These are phyloP conservation scores for Sabellastarte sp. DNA, from an alignment of 2,888 invertebrate genomes.

Conservation along the genomic window DNA sequence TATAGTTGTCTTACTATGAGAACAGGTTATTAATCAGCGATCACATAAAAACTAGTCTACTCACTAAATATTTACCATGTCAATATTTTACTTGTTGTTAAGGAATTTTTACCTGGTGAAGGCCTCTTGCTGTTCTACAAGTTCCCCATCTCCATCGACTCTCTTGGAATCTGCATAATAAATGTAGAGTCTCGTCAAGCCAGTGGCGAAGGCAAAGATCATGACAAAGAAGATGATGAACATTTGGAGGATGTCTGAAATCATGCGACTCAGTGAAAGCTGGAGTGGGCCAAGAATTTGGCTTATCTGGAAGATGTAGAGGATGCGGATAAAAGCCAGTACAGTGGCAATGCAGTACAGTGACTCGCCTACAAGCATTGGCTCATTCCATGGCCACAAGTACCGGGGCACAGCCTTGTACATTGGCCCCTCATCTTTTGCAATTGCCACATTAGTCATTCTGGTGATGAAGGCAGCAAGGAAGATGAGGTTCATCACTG, in stretches of 20 bases:
- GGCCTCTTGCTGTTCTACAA: neutral
- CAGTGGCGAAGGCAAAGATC: slow-evolving; percentile 14
- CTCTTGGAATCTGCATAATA: slow-evolving; percentile 3
- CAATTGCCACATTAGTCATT: slow-evolving; percentile 1
- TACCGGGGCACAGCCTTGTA: slow-evolving; percentile 3
- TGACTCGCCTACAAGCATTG: slow-evolving; percentile 15
- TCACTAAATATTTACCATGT: too few relatives aligned
- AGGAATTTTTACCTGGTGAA: slow-evolving; percentile 11
- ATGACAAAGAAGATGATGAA: slow-evolving; percentile 8
- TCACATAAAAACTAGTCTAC: too few relatives aligned
- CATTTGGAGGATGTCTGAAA: slow-evolving; percentile 13
- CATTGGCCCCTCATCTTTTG: neutral
- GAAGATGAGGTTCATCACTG: slow-evolving; percentile 9
- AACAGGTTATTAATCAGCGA: too few relatives aligned
- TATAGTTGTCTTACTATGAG: too few relatives aligned
- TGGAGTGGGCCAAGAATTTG: slow-evolving; percentile 13
- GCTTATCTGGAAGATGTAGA: slow-evolving; percentile 12
- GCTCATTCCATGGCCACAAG: slow-evolving; percentile 17
- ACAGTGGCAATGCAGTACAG: slow-evolving; percentile 12
- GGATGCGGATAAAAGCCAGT: slow-evolving; percentile 12
- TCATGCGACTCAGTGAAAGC: slow-evolving; percentile 13
- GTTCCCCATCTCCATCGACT: neutral
- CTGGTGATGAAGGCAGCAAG: slow-evolving; percentile 13
- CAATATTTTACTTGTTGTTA: too few relatives aligned
- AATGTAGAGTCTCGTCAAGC: slow-evolving; percentile 7